Conservation (phyloP, 2,113 vertebrate species). For the Mohoua ochrocephala region DNA sequence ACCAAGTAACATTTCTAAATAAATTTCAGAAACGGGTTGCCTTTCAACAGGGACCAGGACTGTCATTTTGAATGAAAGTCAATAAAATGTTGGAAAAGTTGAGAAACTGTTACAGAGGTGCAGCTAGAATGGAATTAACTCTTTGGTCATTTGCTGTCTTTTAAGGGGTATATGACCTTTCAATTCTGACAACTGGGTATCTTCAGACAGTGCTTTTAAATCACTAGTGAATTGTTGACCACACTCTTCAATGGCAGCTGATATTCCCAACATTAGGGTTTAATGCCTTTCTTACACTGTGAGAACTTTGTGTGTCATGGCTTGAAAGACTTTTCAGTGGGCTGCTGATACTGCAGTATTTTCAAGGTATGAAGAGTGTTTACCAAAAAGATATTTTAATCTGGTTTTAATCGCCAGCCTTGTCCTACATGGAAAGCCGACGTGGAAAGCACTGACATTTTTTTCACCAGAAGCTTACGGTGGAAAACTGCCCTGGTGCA, state of each 20-base stretch:
- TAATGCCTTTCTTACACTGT: neutral
- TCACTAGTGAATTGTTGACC: neutral
- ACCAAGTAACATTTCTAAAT: neutral
- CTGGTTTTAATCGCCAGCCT: neutral
- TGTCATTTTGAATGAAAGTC: neutral
- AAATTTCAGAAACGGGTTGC: neutral
- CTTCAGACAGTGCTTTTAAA: neutral
- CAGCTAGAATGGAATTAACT: neutral
- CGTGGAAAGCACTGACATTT: neutral
- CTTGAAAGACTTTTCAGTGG: neutral
- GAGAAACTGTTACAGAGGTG: neutral
- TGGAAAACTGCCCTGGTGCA: neutral
- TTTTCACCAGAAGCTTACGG: neutral
- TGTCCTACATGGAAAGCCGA: neutral
- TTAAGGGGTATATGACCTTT: neutral
- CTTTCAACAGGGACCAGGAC: neutral
- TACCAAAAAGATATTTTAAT: neutral
- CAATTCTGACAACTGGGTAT: neutral
- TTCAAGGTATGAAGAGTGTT: neutral
- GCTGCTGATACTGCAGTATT: neutral
- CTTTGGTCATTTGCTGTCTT: neutral
- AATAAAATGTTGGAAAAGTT: neutral
- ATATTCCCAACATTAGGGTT: neutral
- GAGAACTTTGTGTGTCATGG: neutral
- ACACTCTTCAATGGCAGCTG: neutral